These are phyloP conservation scores for Scaptomyza flava DNA, from an alignment of 2,888 invertebrate genomes.

Conservation along the genomic window DNA sequence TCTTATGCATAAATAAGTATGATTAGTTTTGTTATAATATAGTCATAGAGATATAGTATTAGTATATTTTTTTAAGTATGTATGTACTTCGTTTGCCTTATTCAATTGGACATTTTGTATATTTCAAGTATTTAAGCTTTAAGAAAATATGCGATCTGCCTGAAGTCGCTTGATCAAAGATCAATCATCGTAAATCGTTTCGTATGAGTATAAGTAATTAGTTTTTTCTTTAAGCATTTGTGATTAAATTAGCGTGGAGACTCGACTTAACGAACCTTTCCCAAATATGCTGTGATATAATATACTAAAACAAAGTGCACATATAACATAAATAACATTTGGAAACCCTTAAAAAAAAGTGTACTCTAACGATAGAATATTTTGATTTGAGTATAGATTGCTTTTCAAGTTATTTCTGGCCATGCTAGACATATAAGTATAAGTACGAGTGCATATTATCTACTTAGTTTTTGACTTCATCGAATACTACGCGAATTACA, in stretches of 20 bases:
- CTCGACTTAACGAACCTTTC: conserved; percentile 30
- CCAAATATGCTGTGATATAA: conserved; percentile 34
- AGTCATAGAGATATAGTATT: conserved; percentile 48
- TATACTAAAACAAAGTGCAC: conserved; percentile 69
- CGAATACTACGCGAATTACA: conserved; percentile 38
- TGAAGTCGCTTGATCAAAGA: conserved; percentile 66
- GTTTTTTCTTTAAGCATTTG: conserved; percentile 22
- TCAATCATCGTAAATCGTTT: conserved; percentile 50
- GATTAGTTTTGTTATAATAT: conserved; percentile 51
- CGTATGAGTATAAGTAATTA: conserved; percentile 29
- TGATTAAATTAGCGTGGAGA: conserved; percentile 25
- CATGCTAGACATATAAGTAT: conserved; percentile 20
- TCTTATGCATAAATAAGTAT: conserved; percentile 67
- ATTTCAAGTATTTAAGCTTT: conserved; percentile 33
- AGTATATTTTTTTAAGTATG: conserved; percentile 21
- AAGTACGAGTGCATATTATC: conserved; percentile 29
- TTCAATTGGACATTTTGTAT: conserved; percentile 44
- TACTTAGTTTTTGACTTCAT: conserved; percentile 37
- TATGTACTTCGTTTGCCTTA: conserved; percentile 21
- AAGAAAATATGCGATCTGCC: conserved; percentile 56
- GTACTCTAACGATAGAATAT: conserved; percentile 35
- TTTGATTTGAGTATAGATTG: conserved; percentile 39
- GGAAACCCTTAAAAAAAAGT: conserved; percentile 10
- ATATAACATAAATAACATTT: conserved; percentile 69
- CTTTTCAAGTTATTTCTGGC: conserved; percentile 14